Evolutionary conservation across 2,888 invertebrate species (phyloP).

Genomic region (Scaptomyza polygonia): DNA sequence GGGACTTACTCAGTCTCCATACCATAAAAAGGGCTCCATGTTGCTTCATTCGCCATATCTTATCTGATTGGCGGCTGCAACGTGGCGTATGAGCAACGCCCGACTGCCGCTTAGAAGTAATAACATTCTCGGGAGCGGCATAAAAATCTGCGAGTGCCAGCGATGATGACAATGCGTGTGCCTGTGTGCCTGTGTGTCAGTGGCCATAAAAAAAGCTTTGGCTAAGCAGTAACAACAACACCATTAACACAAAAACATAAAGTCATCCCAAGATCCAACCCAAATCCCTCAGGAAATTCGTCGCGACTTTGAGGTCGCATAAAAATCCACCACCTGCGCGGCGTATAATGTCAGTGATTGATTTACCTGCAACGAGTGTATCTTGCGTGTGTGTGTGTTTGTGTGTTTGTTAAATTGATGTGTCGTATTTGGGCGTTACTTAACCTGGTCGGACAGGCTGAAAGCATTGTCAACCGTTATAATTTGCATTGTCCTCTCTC

Average conservation of each 20-base stretch:
- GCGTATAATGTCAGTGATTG: constrained; percentile 72
- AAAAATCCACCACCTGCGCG: constrained; percentile 45
- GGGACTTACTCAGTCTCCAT: constrained; percentile 2
- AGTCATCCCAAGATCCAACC: constrained; percentile 38
- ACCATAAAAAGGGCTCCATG: constrained; percentile 34
- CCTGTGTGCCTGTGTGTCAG: constrained; percentile 39
- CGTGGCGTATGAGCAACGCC: constrained; percentile 64
- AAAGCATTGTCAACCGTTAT: constrained; percentile 6
- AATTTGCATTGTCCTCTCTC: constrained; percentile 36
- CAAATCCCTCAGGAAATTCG: constrained; percentile 32
- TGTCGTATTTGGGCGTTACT: constrained; percentile 48
- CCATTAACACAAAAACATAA: constrained; percentile 9
- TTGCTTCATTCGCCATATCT: constrained; percentile 3
- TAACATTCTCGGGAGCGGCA: constrained; percentile 57
- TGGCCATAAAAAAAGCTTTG: constrained; percentile 69
- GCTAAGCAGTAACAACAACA: constrained; percentile 6
- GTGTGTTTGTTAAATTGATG: constrained; percentile 57
- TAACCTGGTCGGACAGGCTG: constrained; percentile 27
- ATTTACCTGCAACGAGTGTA: constrained; percentile 65
- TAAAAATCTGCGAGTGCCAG: constrained; percentile 59
- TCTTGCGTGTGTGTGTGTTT: background rate
- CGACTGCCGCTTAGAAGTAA: constrained; percentile 68
- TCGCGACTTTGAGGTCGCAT: constrained; percentile 55
- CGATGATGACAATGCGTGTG: constrained; percentile 54
- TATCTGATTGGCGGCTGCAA: constrained; percentile 48